Evolutionary conservation across 2,113 vertebrate species (phyloP).

Genomic region (Hucho hucho): DNA sequence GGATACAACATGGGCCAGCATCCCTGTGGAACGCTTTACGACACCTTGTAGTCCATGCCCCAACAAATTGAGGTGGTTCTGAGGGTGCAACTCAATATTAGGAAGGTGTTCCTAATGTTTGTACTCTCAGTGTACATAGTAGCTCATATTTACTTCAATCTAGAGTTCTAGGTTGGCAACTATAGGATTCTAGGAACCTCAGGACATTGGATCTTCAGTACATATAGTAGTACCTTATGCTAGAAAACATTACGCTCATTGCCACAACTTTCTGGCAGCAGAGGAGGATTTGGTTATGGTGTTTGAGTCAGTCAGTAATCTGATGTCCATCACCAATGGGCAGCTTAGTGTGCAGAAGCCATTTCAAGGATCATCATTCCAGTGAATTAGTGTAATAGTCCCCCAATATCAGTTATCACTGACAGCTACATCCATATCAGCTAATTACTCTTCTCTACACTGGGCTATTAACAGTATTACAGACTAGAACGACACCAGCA

Average conservation of each 20-base stretch:
- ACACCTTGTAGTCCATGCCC: no score
- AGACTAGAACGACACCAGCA: slow-evolving; percentile 52
- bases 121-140: no score
- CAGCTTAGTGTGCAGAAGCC: slow-evolving; percentile 51
- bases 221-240: no score
- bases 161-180: no score
- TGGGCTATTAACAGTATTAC: slow-evolving; percentile 32
- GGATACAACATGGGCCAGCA: no score
- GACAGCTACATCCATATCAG: slow-evolving; percentile 66
- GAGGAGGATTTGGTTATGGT: background rate
- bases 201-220: no score
- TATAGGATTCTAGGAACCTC: no score
- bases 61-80: no score
- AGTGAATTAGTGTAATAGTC: slow-evolving; percentile 57
- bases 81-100: no score
- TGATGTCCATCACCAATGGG: slow-evolving; percentile 32
- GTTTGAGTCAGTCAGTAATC: slow-evolving; percentile 19
- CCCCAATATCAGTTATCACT: slow-evolving; percentile 69
- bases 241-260: background rate
- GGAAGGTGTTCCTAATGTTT: no score
- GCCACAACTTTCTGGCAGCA: background rate
- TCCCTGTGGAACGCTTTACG: no score
- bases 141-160: no score
- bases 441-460: slow-evolving; percentile 66
- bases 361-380: slow-evolving; percentile 56